phyloP scores from a whole-genome alignment of 2,797 vertebrate genomes.

The Myotis vivesi region DNA sequence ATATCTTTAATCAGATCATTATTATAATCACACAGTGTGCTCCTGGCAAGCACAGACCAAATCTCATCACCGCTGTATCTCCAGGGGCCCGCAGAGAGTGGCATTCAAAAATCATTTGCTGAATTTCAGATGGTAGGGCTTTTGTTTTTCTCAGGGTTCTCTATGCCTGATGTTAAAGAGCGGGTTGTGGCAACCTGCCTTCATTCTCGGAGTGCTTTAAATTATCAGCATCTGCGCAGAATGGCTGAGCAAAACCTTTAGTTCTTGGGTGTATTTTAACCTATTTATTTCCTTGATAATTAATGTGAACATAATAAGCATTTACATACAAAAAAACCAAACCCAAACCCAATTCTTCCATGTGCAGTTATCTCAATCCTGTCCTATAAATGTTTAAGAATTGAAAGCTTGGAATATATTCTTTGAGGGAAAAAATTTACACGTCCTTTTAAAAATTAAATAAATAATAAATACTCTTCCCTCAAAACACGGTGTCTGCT shows the following conservation, averaged over 20 bases:
- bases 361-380: background rate
- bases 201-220: background rate
- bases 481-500: background rate
- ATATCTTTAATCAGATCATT: background rate
- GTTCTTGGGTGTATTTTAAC: background rate
- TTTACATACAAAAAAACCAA: background rate
- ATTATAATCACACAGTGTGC: background rate
- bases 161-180: background rate
- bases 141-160: background rate
- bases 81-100: background rate
- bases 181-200: background rate
- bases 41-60: background rate
- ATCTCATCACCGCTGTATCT: background rate
- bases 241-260: background rate
- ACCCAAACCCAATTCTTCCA: background rate
- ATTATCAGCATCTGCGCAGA: background rate
- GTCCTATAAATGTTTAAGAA: background rate
- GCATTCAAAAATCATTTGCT: background rate
- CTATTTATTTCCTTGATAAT: background rate
- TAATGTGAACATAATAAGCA: background rate
- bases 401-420: background rate
- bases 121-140: background rate
- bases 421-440: background rate
- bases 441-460: conserved; percentile 29
- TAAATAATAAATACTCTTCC: conserved; percentile 40